These are phyloP conservation scores for Suricata suricatta DNA, from an alignment of 2,113 vertebrate genomes.

Conservation along the genomic window DNA sequence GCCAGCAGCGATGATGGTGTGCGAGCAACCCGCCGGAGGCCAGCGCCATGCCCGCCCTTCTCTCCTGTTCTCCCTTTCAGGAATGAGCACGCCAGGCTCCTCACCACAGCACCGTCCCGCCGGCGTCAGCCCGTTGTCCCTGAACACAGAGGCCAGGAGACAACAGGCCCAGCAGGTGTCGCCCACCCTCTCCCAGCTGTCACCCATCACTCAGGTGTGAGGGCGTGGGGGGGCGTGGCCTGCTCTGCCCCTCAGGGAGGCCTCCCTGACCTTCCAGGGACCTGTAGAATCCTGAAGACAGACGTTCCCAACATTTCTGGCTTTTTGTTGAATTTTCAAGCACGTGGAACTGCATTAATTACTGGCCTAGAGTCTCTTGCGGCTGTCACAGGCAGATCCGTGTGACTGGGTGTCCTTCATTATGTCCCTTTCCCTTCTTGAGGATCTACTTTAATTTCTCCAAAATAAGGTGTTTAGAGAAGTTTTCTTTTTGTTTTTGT, in stretches of 20 bases:
- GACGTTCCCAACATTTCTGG: neutral
- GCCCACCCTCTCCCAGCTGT: conserved; percentile 92
- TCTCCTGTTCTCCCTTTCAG: conserved; percentile 77
- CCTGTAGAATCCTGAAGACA: neutral
- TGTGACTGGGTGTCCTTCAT: neutral
- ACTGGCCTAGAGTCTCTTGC: neutral
- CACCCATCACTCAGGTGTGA: conserved; percentile 93
- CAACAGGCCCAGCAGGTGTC: conserved; percentile 92
- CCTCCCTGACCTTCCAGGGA: neutral
- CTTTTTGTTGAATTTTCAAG: neutral
- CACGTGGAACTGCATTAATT: too few relatives aligned
- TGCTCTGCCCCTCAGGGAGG: neutral
- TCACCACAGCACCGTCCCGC: conserved; percentile 89
- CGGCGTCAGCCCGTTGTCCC: conserved; percentile 87
- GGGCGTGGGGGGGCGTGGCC: accelerated
- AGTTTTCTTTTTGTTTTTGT: neutral
- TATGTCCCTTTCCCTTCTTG: neutral
- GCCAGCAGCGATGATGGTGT: accelerated
- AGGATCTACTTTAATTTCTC: neutral
- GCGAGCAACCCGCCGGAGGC: neutral
- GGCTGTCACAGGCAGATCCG: accelerated
- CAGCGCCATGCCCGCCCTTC: neutral
- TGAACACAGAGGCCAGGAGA: conserved; percentile 90
- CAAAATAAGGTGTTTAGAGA: neutral
- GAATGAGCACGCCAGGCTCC: conserved; percentile 88